Evolutionary conservation across 2,888 invertebrate genomes (phyloP).

Genomic region (Ctena decussata): DNA sequence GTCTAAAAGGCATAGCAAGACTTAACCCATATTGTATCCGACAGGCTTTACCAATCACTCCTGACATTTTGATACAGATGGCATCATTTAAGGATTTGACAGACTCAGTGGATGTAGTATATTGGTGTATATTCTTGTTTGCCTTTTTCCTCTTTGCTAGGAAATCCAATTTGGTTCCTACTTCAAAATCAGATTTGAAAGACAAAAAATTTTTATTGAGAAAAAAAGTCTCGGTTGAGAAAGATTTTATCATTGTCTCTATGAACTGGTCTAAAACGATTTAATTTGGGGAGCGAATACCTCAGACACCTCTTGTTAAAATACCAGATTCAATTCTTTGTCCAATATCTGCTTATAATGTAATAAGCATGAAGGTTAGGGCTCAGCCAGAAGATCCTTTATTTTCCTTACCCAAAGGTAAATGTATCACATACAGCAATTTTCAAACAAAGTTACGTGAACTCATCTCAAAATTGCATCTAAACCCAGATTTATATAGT

Average conservation of each 20-base stretch:
- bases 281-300: slow-evolving; percentile 27
- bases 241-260: not conserved
- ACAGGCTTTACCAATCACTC: slow-evolving; percentile 12
- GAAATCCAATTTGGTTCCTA: slow-evolving; percentile 12
- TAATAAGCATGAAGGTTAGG: not conserved
- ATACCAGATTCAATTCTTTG: slow-evolving; percentile 21
- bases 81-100: not conserved
- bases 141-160: slow-evolving; percentile 15
- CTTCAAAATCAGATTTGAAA: not conserved
- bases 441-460: slow-evolving; percentile 12
- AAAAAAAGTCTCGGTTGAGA: not conserved
- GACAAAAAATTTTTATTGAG: not conserved
- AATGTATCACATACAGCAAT: not conserved
- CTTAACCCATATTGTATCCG: not conserved
- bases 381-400: not conserved
- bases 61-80: not conserved
- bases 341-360: slow-evolving; percentile 23
- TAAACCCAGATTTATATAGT: not conserved
- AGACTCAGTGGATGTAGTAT: not conserved
- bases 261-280: slow-evolving; percentile 44
- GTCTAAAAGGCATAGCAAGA: slow-evolving; percentile 15
- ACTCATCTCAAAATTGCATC: not conserved
- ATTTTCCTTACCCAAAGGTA: slow-evolving; percentile 12
- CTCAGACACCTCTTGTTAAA: slow-evolving; percentile 24
- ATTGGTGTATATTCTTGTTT: slow-evolving; percentile 12